Evolutionary conservation across 2,113 vertebrate species (phyloP), one percentile per base, ranked within the genome.

Genomic region (Sebastes fasciatus): DNA sequence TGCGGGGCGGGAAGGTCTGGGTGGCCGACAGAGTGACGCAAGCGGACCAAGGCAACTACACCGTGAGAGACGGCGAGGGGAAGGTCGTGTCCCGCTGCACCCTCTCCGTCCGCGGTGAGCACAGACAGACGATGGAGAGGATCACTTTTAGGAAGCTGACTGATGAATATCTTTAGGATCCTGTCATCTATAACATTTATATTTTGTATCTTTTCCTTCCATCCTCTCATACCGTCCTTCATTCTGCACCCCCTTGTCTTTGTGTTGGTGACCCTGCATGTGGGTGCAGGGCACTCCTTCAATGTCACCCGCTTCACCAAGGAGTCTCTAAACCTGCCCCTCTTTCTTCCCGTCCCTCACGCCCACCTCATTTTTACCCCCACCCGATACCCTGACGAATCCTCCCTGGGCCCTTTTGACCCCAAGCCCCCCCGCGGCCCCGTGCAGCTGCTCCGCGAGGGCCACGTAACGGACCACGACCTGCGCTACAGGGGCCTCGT

Each of bases 61-160:
- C 97, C 1, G 91, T 98, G 14, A 96, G 95, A 67, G 97, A 97
- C 78, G 94, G 91, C 0, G 90, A 93, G 62, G 93, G 94, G 64
- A 93, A 81, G 52, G 84, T 89, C 40, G 93, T 98, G 92, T 96
- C 97, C 14, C 96, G 96, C 61, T 96, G 96, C 92, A 96, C 96
- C 87, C 97, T 98, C 0, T 94, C 95, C 8, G 91, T 94, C 34
- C 90, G 86, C 1, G 95, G 95, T 95, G 88, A 95, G 92, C 51
- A 71, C 54, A 81, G 66, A 23, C 5, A 8, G 54, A 75, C 34
- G 4, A 23, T 40, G 7, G 34, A 67, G 52, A 58, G 13, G 42
- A 69, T 5, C 19, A 11, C 26, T 58, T 71, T 57, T 61, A 19
- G 46, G 16, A 80, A 26, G 26, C 16, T 74, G 43, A 66, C 17